These are phyloP conservation scores for Thrips palmi DNA, from an alignment of 1,140 invertebrate genomes.

Conservation along the genomic window DNA sequence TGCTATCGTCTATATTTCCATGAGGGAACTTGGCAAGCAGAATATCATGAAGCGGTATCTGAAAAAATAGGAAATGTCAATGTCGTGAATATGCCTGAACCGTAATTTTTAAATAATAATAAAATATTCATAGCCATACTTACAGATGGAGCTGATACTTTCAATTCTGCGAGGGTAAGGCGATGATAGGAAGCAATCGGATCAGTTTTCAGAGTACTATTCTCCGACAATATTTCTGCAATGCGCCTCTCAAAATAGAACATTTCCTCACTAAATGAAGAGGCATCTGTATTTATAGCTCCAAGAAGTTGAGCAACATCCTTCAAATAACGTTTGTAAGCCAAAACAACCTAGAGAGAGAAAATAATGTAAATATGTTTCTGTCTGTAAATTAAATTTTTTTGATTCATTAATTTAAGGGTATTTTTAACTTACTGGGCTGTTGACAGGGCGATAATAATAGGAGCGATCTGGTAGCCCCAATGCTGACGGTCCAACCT, in stretches of 20 bases:
- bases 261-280: constrained; percentile 33
- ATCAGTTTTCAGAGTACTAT: constrained; percentile 18
- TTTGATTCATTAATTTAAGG: constrained; percentile 1
- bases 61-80: constrained; percentile 14
- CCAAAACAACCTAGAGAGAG: constrained; percentile 24
- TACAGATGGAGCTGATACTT: constrained; percentile 24
- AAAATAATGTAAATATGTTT: constrained; percentile 13
- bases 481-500: constrained; percentile 29
- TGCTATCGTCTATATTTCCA: constrained; percentile 27
- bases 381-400: constrained; percentile 3
- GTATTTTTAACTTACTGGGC: constrained; percentile 19
- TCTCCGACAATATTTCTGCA: constrained; percentile 30
- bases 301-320: constrained; percentile 30
- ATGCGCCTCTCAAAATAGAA: constrained; percentile 38
- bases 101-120: constrained; percentile 4
- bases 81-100: constrained; percentile 9
- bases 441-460: constrained; percentile 26
- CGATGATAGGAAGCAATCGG: constrained; percentile 22
- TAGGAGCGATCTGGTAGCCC: constrained; percentile 31
- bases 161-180: constrained; percentile 25
- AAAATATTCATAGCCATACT: constrained; percentile 16
- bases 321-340: constrained; percentile 35
- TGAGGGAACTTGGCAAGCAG: constrained; percentile 33
- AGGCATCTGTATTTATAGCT: constrained; percentile 27
- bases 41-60: constrained; percentile 35